phyloP scores from a whole-genome alignment of 2,797 vertebrate genomes.

The Rhincodon typus region DNA sequence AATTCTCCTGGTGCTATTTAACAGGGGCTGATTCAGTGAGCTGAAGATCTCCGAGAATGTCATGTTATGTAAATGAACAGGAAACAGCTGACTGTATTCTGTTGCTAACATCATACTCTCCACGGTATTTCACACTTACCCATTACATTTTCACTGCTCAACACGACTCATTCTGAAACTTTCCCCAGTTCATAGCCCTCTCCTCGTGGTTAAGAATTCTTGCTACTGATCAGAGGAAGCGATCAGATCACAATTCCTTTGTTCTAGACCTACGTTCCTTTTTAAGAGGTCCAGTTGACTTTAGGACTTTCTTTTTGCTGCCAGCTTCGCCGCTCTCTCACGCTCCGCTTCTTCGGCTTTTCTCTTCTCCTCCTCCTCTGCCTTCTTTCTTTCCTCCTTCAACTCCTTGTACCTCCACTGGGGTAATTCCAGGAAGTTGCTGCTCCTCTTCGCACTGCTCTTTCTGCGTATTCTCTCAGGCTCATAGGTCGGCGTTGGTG shows the following conservation, averaged over 20 bases:
- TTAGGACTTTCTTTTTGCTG: neutral
- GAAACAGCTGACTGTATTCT: neutral
- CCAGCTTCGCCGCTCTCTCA: constrained; percentile 42
- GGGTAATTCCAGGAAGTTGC: constrained; percentile 76
- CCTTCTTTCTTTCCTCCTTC: constrained; percentile 80
- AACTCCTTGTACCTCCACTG: constrained; percentile 94
- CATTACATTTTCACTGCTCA: neutral
- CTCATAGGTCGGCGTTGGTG: constrained; percentile 68
- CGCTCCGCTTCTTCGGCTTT: constrained; percentile 60
- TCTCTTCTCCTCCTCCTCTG: constrained; percentile 75
- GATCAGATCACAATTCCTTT: neutral
- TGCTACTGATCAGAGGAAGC: neutral
- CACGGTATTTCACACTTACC: neutral
- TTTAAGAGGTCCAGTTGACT: neutral
- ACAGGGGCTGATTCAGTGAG: neutral
- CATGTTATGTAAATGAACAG: neutral
- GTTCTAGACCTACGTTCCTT: neutral
- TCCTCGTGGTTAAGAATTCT: neutral
- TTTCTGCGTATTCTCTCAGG: constrained; percentile 65
- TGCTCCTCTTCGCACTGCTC: constrained; percentile 60
- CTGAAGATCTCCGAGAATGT: neutral
- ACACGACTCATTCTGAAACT: too few species aligned
- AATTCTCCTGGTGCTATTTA: neutral
- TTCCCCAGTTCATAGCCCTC: too few species aligned
- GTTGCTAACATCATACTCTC: neutral